A percentile compares a stretch with the other conserved stretches of the same genome.
Conservation (phyloP, 2,888 invertebrate species). For the Folsomia candida region DNA sequence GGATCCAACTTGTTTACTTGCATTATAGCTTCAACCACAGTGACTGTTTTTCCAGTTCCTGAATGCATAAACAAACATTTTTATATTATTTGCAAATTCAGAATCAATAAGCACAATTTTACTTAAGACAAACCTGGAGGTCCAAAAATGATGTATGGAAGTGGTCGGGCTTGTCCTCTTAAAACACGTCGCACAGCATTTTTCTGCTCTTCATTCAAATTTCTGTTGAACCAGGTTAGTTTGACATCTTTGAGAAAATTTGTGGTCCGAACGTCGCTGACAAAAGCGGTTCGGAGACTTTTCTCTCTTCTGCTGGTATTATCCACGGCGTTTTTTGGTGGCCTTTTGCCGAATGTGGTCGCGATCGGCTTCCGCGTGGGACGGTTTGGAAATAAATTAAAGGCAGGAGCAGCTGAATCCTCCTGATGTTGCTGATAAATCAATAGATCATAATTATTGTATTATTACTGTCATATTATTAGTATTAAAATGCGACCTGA, state of each 20-base stretch:
- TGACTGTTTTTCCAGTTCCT: slow-evolving; percentile 79
- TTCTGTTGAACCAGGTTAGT: slow-evolving; percentile 69
- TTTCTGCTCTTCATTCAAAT: slow-evolving; percentile 75
- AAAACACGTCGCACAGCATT: slow-evolving; percentile 75
- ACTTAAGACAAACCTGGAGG: slow-evolving; percentile 64
- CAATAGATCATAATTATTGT: no score
- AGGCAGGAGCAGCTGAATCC: no score
- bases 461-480: no score
- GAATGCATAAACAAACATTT: not conserved
- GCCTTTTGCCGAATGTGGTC: not conserved
- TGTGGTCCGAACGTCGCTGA: slow-evolving; percentile 23
- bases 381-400: not conserved
- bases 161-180: slow-evolving; percentile 72
- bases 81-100: not conserved
- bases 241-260: slow-evolving; percentile 12
- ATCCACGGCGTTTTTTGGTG: not conserved
- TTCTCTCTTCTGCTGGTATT: slow-evolving; percentile 20
- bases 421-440: no score
- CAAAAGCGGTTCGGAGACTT: slow-evolving; percentile 26
- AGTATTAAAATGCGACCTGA: no score
- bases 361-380: no score
- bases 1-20: slow-evolving; percentile 71
- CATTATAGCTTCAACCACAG: slow-evolving; percentile 78
- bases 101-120: not conserved
- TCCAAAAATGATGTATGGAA: slow-evolving; percentile 79